Evolutionary conservation across 2,113 vertebrate genomes (phyloP).

Genomic region (Pipra filicauda): DNA sequence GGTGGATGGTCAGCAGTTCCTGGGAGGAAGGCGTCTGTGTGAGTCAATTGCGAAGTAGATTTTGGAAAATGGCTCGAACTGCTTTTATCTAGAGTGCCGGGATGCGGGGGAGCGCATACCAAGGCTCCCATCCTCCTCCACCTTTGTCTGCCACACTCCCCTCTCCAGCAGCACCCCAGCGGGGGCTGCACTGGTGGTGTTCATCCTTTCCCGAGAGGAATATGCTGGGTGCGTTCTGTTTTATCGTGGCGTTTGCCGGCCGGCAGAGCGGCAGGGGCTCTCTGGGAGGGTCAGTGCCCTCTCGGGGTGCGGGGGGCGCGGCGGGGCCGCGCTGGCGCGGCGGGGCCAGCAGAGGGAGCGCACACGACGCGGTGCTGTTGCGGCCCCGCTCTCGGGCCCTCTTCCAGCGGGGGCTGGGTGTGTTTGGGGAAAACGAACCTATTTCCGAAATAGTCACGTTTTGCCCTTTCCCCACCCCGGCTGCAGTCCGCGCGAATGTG

Average conservation of each 20-base stretch:
- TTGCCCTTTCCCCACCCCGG: neutral
- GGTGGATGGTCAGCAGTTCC: rapidly evolving
- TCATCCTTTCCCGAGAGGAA: neutral
- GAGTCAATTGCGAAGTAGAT: rapidly evolving
- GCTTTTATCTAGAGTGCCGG: neutral
- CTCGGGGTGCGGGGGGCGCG: neutral
- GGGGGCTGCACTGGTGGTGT: neutral
- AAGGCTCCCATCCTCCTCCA: neutral
- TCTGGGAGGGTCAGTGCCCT: neutral
- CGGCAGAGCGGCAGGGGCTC: neutral
- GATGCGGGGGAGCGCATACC: rapidly evolving
- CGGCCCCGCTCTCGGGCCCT: neutral
- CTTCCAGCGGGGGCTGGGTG: neutral
- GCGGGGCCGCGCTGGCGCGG: constrained; percentile 8
- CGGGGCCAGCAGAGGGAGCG: constrained; percentile 62
- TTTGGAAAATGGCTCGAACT: neutral
- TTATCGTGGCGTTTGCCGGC: neutral
- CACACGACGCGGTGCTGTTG: constrained; percentile 8
- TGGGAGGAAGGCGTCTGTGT: rapidly evolving
- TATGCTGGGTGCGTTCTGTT: rapidly evolving
- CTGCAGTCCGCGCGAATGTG: rapidly evolving
- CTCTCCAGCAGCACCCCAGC: neutral
- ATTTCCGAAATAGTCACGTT: rapidly evolving
- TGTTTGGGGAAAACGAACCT: rapidly evolving
- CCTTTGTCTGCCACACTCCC: neutral